Conservation (phyloP, 2,113 vertebrate genomes). For the Thunnus maccoyii region DNA sequence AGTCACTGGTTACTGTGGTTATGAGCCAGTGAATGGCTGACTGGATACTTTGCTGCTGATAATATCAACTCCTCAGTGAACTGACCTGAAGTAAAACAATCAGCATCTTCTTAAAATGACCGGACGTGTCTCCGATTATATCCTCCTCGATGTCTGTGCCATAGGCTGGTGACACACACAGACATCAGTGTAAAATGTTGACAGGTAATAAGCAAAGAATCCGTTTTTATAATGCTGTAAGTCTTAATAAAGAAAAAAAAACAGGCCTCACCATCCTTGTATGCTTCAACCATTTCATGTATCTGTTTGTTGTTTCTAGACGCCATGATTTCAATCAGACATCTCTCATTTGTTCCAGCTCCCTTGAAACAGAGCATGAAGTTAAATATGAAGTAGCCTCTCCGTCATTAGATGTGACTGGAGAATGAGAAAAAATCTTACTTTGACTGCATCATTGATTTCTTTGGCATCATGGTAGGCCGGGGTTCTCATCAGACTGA, state of each 20-base stretch:
- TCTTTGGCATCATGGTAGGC: slow-evolving; percentile 96
- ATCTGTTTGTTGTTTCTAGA: slow-evolving; percentile 94
- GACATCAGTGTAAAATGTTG: neutral
- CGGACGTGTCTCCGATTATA: slow-evolving; percentile 89
- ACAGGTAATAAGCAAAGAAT: neutral
- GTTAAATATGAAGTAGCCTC: slow-evolving; percentile 13
- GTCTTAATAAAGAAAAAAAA: neutral
- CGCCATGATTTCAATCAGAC: slow-evolving; percentile 94
- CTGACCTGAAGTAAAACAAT: slow-evolving; percentile 94
- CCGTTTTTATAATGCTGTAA: neutral
- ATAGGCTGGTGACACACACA: slow-evolving; percentile 85
- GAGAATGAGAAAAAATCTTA: slow-evolving; percentile 71
- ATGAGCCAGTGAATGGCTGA: neutral
- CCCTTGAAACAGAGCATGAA: slow-evolving; percentile 81
- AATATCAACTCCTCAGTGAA: slow-evolving; percentile 5
- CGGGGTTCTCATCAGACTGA: slow-evolving; percentile 92
- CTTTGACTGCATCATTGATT: slow-evolving; percentile 93
- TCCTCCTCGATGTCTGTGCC: slow-evolving; percentile 91
- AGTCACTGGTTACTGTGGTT: neutral
- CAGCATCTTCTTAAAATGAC: slow-evolving; percentile 98
- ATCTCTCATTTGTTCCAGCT: slow-evolving; percentile 92
- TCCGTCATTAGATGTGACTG: neutral
- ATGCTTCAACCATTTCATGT: slow-evolving; percentile 89
- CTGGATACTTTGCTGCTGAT: neutral
- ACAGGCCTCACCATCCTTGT: slow-evolving; percentile 90